Base-by-base conservation (phyloP, 2,888 invertebrate genomes). In the Peribatodes rhomboidaria region DNA sequence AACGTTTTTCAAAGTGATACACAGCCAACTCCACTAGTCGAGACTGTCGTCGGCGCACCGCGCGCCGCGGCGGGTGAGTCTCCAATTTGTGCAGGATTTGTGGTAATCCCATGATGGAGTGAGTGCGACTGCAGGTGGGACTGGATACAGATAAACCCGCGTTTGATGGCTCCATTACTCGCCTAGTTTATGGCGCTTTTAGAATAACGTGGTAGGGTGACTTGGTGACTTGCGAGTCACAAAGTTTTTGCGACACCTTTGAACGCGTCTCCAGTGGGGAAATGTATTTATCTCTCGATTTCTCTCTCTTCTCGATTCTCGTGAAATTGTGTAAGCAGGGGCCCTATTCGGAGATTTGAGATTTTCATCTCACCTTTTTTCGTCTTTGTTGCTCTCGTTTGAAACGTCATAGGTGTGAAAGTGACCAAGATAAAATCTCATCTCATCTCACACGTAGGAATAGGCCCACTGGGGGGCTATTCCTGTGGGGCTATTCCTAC, bases 111-210 rank as follows among this genome's bases (percentile, higher is more conserved):
- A 10, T 63, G 62, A 63, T 47, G 39, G 62, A 57, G 62, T 56
- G 49, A 33, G 49, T 44, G 35, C 39, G 42, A 47, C 42, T 42
- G 44, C 20, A 37, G 44, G 57, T 47, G 47, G 35, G 10, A 46
- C 62, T 61, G 47, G 49, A 53, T 56, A 46, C 37, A 55, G 54
- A 62, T 56, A 41, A 62, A 54, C 22, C 53, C 44, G 16, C 27
- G 35, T 9, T 16, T 65, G 60, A 68, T 62, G 66, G 57, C 44
- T 27, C 60, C 59, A 71, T 71, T 64, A 69, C 54, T 59, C 47
- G 10, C 9, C 6, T 49, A 33, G 31, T 49, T 49, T 49, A 49
- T 49, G 49, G 31, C 14, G 33, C 31, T 33, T 33, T 49, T 11
- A 11, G 13, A 47, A 47, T 27, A 47, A 1, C 14, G 14, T 13